Evolutionary conservation across 2,888 invertebrate species (phyloP).

Genomic region (Allacma fusca): DNA sequence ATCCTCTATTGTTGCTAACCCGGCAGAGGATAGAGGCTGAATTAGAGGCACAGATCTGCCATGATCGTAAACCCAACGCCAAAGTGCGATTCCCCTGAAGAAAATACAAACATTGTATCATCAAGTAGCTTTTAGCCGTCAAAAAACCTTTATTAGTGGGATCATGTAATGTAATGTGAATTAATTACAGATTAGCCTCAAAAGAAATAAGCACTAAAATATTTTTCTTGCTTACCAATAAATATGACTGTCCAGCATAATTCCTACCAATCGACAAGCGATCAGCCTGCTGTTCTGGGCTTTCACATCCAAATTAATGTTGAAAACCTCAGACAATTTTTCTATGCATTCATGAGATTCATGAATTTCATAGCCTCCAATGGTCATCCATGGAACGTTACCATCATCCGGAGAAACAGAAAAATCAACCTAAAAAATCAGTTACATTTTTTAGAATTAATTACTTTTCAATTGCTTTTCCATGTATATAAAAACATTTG

Average conservation of each 20-base stretch:
- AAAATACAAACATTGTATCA: no score
- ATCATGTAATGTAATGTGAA: no score
- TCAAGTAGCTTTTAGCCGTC: no score
- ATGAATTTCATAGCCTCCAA: constrained; percentile 47
- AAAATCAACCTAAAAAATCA: constrained; percentile 37
- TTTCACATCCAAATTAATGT: constrained; percentile 48
- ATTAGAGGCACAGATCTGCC: constrained; percentile 54
- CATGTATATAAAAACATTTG: no score
- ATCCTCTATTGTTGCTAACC: constrained; percentile 41
- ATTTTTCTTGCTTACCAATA: constrained; percentile 55
- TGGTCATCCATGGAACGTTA: constrained; percentile 53
- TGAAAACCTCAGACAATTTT: constrained; percentile 36
- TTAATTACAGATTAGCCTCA: neutral
- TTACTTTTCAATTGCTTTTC: neutral
- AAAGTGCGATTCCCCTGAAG: constrained; percentile 56
- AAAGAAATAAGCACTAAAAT: no score
- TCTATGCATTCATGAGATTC: constrained; percentile 50
- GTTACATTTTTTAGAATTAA: no score
- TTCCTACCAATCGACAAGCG: constrained; percentile 54
- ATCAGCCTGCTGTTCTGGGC: constrained; percentile 51
- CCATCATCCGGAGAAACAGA: constrained; percentile 17
- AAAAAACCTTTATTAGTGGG: no score
- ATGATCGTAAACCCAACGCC: constrained; percentile 60
- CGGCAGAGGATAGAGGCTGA: constrained; percentile 45
- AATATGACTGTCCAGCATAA: constrained; percentile 55